Evolutionary conservation across 2,797 vertebrate genomes (phyloP), one percentile per base, ranked within the genome.

Genomic region (Acestrorhynchus altus): DNA sequence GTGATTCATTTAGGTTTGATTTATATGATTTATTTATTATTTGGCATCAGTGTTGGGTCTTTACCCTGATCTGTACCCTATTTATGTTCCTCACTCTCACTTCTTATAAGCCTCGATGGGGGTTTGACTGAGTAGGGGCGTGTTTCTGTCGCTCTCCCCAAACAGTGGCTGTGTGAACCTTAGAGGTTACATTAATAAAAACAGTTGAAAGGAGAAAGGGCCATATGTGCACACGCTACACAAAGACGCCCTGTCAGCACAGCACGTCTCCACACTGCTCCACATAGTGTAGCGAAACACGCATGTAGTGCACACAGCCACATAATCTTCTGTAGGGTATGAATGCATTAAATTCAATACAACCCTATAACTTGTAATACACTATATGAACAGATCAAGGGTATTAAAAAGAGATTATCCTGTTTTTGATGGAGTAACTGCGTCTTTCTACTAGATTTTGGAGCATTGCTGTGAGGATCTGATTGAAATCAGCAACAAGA

Each of bases 21-120:
- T 35, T 80, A 81, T 83, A 84, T 72, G 51, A 79, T 83, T 86
- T 77, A 85, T 83, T 81, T 81, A 73, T 75, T 77, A 79, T 35
- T 35, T 75, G 54, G 66, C 78, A 76, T 77, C 35, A 56, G 59
- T 68, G 65, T 24, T n/a, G 10, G 10, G 46, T 68, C 39, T 69
- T 31, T n/a, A n/a, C n/a, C 69, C 47, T 54, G 64, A 9, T 8
- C 11, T 2, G 39, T 44, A 70, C 40, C 71, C 47, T 28, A 54
- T 18, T 24, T 61, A 44, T 59, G 67, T 63, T 56, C 71, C 67
- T 59, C 73, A 76, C 71, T 76, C 60, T 78, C 66, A 56, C 68
- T 26, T 74, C 63, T 66, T 69, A 67, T 52, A 12, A 72, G 83
- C 83, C 64, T 81, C 70, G 49, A 59, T 72, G 52, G 80, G 71